Percentiles rank a stretch among this genome's conserved stretches.
phyloP scores from a whole-genome alignment of 2,797 vertebrate species.

The Enteromius treurensis region DNA sequence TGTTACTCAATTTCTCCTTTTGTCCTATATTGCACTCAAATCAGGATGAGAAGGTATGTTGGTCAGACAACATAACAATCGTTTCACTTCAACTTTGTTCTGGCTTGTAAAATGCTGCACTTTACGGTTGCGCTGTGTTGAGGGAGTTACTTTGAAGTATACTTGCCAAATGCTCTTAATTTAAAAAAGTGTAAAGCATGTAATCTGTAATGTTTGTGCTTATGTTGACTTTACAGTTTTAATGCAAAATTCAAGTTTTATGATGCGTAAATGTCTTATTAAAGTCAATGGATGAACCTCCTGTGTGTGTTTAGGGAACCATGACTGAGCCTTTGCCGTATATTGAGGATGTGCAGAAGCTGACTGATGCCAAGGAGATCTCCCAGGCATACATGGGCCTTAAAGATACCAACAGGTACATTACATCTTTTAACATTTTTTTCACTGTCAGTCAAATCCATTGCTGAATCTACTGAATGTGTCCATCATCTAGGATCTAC shows the following conservation, averaged over 20 bases:
- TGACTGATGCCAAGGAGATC: conserved; percentile 95
- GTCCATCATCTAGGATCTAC: background rate
- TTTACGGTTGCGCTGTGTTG: background rate
- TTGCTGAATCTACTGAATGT: background rate
- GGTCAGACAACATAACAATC: background rate
- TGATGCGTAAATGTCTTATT: too few relatives aligned
- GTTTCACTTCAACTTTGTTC: background rate
- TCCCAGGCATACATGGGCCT: conserved; percentile 95
- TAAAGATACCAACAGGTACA: conserved; percentile 97
- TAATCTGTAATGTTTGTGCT: background rate
- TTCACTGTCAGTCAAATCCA: background rate
- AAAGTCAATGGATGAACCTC: too few relatives aligned
- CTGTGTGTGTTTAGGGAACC: conserved; percentile 81
- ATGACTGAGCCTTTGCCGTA: conserved; percentile 93
- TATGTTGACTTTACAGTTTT: background rate
- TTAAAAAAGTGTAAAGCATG: background rate
- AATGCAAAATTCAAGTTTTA: background rate
- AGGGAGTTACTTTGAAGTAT: background rate
- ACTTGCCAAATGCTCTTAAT: background rate
- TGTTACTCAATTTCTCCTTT: conserved; percentile 76
- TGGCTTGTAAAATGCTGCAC: background rate
- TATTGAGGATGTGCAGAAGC: conserved; percentile 91
- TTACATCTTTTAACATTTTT: conserved; percentile 13
- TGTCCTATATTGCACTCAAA: conserved; percentile 73
- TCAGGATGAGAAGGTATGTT: conserved; percentile 97